A percentile compares a stretch with the other conserved stretches of the same genome.
These are phyloP conservation scores for Ianthella basta DNA, from an alignment of 37 sponge, comb jelly and placozoan species.

Conservation along the genomic window DNA sequence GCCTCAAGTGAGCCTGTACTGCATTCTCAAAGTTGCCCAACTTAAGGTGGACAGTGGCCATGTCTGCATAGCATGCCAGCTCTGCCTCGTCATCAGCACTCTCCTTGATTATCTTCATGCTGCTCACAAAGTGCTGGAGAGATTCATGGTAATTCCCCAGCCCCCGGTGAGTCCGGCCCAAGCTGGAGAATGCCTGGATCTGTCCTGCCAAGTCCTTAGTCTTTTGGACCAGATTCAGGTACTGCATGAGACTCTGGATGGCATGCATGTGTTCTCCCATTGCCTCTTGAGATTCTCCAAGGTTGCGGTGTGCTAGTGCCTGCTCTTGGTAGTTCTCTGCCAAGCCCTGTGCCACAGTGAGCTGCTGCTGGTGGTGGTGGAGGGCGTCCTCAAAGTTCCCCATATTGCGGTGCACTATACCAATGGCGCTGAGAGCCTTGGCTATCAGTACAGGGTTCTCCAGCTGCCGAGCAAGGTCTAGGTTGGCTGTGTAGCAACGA, in stretches of 20 bases:
- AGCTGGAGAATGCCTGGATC: slow-evolving; percentile 76
- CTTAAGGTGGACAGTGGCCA: slow-evolving; percentile 74
- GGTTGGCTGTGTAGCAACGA: slow-evolving; percentile 73
- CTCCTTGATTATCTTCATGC: slow-evolving; percentile 64
- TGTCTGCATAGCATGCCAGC: slow-evolving; percentile 88
- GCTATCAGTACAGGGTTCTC: slow-evolving; percentile 69
- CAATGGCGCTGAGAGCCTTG: slow-evolving; percentile 80
- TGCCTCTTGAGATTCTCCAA: slow-evolving; percentile 88
- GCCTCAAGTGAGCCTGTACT: slow-evolving; percentile 67
- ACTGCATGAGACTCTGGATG: slow-evolving; percentile 68
- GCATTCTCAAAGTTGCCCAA: slow-evolving; percentile 75
- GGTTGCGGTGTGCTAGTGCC: slow-evolving; percentile 82
- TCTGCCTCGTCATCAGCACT: slow-evolving; percentile 73
- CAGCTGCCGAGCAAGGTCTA: slow-evolving; percentile 75
- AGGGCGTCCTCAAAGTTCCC: slow-evolving; percentile 73
- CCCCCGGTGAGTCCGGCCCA: slow-evolving; percentile 78
- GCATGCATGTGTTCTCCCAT: slow-evolving; percentile 74
- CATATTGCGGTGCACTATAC: slow-evolving; percentile 86
- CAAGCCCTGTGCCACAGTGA: slow-evolving; percentile 51
- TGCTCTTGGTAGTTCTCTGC: slow-evolving; percentile 68
- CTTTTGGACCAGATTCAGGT: slow-evolving; percentile 54
- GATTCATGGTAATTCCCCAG: slow-evolving; percentile 77
- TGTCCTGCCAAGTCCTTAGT: slow-evolving; percentile 43
- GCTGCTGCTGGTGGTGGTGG: slow-evolving; percentile 75
- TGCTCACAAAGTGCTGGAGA: slow-evolving; percentile 64